Conservation (phyloP, 2,113 vertebrate genomes). For the Hepsetus odoe region DNA sequence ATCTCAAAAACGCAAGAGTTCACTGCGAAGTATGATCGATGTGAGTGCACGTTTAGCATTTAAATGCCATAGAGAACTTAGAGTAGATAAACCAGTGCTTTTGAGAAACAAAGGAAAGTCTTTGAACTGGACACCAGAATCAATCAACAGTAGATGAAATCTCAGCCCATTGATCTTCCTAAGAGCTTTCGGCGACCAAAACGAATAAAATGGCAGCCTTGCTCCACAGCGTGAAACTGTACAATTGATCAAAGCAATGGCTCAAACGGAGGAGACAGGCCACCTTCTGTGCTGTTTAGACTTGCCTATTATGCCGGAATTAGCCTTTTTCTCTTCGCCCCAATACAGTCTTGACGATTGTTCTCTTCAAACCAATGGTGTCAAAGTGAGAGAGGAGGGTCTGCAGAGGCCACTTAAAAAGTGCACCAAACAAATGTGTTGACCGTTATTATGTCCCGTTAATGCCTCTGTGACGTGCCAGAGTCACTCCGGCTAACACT, state of each 20-base stretch:
- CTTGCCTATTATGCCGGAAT: conserved; percentile 28
- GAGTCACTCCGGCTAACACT: neutral
- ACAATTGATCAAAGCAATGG: conserved; percentile 53
- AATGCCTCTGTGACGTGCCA: neutral
- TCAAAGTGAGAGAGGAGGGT: neutral
- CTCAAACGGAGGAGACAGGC: conserved; percentile 46
- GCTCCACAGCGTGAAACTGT: conserved; percentile 27
- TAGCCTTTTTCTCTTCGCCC: conserved; percentile 14
- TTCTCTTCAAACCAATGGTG: neutral
- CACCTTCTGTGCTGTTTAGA: conserved; percentile 17
- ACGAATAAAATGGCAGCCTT: conserved; percentile 47
- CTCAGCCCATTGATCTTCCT: conserved; percentile 55
- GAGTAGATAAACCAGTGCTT: conserved; percentile 8
- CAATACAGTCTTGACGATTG: conserved; percentile 8
- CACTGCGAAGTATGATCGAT: conserved; percentile 17
- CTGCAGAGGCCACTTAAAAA: neutral
- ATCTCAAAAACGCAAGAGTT: conserved; percentile 18
- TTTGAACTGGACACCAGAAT: conserved; percentile 50
- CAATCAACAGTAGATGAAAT: conserved; percentile 60
- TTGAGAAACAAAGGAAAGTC: conserved; percentile 27
- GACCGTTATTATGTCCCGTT: neutral
- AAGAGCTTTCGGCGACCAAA: conserved; percentile 53
- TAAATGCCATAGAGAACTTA: neutral
- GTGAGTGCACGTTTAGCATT: neutral
- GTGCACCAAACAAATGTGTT: conserved; percentile 2